These are phyloP conservation scores for Eubucco bourcierii DNA, from an alignment of 2,113 vertebrate genomes.

Conservation along the genomic window DNA sequence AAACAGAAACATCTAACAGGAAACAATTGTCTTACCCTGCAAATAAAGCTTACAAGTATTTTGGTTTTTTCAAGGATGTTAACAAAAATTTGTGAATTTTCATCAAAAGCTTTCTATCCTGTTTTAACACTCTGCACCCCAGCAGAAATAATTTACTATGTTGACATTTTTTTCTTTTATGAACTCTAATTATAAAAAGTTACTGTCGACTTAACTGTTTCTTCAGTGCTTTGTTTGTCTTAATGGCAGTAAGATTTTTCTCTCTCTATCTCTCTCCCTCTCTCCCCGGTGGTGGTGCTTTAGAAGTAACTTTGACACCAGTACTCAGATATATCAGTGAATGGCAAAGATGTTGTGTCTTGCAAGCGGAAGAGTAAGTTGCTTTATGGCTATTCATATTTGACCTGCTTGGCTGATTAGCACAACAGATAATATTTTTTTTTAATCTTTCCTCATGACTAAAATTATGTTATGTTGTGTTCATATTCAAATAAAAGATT, in stretches of 20 bases:
- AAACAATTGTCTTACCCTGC: background rate
- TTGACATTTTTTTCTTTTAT: background rate
- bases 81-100: background rate
- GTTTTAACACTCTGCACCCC: background rate
- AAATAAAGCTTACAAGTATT: background rate
- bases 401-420: background rate
- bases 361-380: conserved; percentile 1
- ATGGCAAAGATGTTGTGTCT: background rate
- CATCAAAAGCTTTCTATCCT: background rate
- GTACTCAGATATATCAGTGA: background rate
- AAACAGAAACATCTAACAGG: background rate
- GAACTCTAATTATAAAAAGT: background rate
- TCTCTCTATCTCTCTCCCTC: background rate
- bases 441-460: conserved; percentile 20
- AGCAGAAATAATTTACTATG: background rate
- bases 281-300: background rate
- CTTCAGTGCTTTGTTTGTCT: background rate
- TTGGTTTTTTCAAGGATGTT: background rate
- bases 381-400: conserved; percentile 13
- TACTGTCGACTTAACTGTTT: background rate
- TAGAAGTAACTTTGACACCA: background rate
- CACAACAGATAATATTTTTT: background rate
- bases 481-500: background rate
- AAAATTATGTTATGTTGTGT: conserved; percentile 13
- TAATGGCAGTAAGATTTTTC: background rate